Evolutionary conservation across 2,797 vertebrate genomes (phyloP).

Genomic region (Pipistrellus kuhlii): DNA sequence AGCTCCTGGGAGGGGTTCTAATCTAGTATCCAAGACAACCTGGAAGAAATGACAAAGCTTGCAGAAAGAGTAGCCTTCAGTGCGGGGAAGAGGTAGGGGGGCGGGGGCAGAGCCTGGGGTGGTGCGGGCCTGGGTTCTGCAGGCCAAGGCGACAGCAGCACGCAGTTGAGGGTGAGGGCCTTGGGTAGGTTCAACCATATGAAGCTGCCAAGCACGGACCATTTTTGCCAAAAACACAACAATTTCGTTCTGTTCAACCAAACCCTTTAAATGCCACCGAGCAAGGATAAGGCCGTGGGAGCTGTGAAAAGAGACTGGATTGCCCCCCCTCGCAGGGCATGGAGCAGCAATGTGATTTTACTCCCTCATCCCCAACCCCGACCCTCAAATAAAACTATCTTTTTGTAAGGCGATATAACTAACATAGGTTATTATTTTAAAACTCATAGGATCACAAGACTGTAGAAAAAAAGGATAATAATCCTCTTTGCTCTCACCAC

Average conservation of each 20-base stretch:
- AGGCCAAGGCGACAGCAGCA: neutral
- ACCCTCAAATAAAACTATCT: neutral
- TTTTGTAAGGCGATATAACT: neutral
- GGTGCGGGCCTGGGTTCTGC: neutral
- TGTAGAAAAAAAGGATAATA: neutral
- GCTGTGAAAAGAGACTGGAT: neutral
- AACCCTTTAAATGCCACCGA: neutral
- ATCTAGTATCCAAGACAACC: neutral
- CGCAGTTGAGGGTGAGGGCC: neutral
- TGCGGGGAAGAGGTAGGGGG: no score
- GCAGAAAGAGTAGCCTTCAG: neutral
- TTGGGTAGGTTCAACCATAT: neutral
- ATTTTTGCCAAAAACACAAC: neutral
- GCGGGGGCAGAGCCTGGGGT: neutral
- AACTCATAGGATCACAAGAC: neutral
- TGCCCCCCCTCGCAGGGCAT: neutral
- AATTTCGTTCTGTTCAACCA: neutral
- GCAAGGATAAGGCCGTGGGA: neutral
- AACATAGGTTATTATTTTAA: neutral
- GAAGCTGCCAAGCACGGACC: neutral
- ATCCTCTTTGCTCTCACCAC: neutral
- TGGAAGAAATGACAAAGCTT: neutral
- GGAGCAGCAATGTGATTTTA: neutral
- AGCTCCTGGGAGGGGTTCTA: neutral
- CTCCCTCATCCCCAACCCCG: rapidly evolving